These are phyloP conservation scores for Rhaphigaster nebulosa DNA, from an alignment of 2,888 invertebrate genomes.

Conservation along the genomic window DNA sequence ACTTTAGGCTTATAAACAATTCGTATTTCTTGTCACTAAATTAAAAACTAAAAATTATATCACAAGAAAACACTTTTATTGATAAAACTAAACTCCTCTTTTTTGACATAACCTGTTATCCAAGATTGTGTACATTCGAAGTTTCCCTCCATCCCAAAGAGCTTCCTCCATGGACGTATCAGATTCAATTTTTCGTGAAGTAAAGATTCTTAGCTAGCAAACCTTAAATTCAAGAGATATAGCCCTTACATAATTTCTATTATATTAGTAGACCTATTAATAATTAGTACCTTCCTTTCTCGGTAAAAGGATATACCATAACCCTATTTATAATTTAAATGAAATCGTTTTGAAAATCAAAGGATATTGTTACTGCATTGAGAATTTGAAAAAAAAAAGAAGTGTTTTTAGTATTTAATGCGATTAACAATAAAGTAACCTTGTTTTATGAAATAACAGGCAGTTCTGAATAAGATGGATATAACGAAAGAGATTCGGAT, in stretches of 20 bases:
- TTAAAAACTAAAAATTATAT: neutral
- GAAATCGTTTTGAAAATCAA: neutral
- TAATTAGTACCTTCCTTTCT: neutral
- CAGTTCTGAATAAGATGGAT: too few relatives aligned
- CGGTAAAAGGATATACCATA: too few relatives aligned
- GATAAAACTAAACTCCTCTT: neutral
- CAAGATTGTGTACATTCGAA: neutral
- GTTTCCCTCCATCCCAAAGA: slow-evolving; percentile 68
- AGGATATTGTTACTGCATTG: too few relatives aligned
- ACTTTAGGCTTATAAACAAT: neutral
- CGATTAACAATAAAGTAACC: too few relatives aligned
- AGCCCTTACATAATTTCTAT: neutral
- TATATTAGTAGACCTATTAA: neutral
- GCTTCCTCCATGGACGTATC: slow-evolving; percentile 64
- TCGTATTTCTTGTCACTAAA: neutral
- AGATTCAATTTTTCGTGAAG: neutral
- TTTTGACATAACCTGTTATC: neutral
- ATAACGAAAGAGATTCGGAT: too few relatives aligned
- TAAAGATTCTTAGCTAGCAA: neutral
- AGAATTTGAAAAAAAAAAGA: too few relatives aligned
- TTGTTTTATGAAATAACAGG: too few relatives aligned
- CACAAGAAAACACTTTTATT: neutral
- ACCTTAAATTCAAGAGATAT: neutral
- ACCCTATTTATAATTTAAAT: neutral
- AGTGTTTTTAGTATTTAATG: too few relatives aligned